These are phyloP conservation scores for Orthosia cruda DNA, from an alignment of 2,888 invertebrate genomes.

Conservation along the genomic window DNA sequence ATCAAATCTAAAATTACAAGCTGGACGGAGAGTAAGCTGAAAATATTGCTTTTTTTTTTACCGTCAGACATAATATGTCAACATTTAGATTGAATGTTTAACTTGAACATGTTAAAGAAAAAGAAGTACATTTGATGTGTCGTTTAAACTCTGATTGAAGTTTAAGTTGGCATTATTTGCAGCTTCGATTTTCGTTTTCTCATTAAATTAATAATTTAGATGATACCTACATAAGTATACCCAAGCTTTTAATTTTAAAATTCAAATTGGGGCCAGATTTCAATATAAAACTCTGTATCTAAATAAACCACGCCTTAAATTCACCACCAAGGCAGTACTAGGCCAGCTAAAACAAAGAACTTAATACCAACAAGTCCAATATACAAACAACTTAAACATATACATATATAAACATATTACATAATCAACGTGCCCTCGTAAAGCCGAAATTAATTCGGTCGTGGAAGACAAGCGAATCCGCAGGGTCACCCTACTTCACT, in stretches of 20 bases:
- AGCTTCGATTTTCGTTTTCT: no score
- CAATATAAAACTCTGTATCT: no score
- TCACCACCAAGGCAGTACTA: background rate
- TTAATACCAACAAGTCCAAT: conserved; percentile 31
- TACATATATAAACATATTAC: conserved; percentile 69
- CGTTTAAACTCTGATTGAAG: background rate
- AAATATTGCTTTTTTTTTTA: no score
- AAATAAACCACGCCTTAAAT: background rate
- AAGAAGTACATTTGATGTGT: no score
- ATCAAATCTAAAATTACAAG: no score
- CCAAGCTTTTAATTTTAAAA: background rate
- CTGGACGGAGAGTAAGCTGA: no score
- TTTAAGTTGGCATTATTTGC: background rate
- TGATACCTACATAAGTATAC: background rate
- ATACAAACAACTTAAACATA: conserved; percentile 38
- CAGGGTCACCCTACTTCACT: conserved; percentile 72
- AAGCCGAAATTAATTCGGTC: conserved; percentile 79
- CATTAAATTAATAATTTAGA: no score
- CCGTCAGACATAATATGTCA: no score
- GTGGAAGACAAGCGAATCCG: conserved; percentile 77
- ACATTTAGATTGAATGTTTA: no score
- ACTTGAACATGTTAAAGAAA: no score
- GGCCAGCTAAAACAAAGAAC: conserved; percentile 43
- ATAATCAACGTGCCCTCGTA: conserved; percentile 75
- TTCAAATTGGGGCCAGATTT: background rate